These are phyloP conservation scores for Gobio occitaniae DNA, from an alignment of 2,797 vertebrate genomes.

Conservation along the genomic window DNA sequence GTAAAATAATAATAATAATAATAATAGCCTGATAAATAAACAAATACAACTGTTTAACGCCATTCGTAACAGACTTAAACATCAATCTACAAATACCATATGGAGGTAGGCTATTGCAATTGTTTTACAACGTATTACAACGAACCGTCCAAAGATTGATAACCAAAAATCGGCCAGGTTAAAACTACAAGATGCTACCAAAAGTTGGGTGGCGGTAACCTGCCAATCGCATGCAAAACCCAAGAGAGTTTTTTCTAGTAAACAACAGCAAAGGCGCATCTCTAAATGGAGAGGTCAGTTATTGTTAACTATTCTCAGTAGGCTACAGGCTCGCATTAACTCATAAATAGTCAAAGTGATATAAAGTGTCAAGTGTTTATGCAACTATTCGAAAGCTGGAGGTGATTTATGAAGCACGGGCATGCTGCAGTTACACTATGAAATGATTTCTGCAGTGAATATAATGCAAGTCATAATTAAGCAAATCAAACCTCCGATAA, in stretches of 20 bases:
- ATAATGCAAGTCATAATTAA: constrained; percentile 40
- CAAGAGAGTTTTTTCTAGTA: constrained; percentile 15
- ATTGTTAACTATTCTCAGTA: constrained; percentile 15
- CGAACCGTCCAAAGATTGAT: background rate
- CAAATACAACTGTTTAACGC: background rate
- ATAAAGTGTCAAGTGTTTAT: constrained; percentile 31
- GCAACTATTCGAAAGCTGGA: constrained; percentile 16
- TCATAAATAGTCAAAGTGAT: constrained; percentile 15
- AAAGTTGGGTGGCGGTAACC: constrained; percentile 30
- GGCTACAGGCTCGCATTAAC: background rate
- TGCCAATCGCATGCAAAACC: background rate
- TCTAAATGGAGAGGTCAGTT: background rate
- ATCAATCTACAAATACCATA: too few relatives aligned
- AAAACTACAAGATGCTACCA: constrained; percentile 15
- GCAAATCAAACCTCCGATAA: constrained; percentile 89
- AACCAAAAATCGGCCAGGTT: background rate
- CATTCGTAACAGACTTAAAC: background rate
- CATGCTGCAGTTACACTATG: constrained; percentile 27
- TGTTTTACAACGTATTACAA: background rate
- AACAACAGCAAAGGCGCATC: constrained; percentile 37
- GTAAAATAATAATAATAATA: background rate
- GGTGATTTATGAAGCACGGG: background rate
- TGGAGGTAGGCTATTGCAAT: background rate
- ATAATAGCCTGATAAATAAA: background rate
- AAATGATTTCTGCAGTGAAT: constrained; percentile 26